These are phyloP conservation scores for Capreolus pygargus DNA, from an alignment of 2,113 vertebrate genomes.

Conservation along the genomic window DNA sequence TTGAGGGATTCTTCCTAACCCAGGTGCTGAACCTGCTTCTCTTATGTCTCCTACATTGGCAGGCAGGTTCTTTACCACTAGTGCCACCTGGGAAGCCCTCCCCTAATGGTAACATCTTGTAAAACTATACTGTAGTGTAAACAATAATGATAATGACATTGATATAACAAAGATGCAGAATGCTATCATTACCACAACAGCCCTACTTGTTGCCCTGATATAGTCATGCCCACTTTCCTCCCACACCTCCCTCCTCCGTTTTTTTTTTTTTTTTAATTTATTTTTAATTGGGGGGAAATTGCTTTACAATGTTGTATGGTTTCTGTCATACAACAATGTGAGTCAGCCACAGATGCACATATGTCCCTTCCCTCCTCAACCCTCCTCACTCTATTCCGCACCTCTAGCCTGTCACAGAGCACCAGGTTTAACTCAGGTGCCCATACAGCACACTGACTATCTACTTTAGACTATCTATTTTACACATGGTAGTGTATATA, in stretches of 20 bases:
- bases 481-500: not conserved
- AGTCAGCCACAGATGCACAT: not conserved
- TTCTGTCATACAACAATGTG: not conserved
- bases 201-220: not conserved
- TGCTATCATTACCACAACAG: not conserved
- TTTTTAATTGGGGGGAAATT: not conserved
- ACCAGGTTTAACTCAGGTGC: not conserved
- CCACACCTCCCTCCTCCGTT: not conserved
- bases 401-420: not conserved
- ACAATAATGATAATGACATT: not conserved
- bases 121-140: not conserved
- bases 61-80: not conserved
- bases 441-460: not conserved
- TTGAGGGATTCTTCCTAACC: not conserved
- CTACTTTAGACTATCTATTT: not conserved
- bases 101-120: not conserved
- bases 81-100: not conserved
- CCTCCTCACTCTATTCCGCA: not conserved
- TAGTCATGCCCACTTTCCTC: not conserved
- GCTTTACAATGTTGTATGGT: not conserved
- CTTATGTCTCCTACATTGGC: not conserved
- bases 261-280: not conserved
- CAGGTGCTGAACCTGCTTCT: not conserved
- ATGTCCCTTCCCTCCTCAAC: not conserved
- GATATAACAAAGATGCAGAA: not conserved